Evolutionary conservation across 2,888 invertebrate genomes (phyloP).

Genomic region (Troides aeacus): DNA sequence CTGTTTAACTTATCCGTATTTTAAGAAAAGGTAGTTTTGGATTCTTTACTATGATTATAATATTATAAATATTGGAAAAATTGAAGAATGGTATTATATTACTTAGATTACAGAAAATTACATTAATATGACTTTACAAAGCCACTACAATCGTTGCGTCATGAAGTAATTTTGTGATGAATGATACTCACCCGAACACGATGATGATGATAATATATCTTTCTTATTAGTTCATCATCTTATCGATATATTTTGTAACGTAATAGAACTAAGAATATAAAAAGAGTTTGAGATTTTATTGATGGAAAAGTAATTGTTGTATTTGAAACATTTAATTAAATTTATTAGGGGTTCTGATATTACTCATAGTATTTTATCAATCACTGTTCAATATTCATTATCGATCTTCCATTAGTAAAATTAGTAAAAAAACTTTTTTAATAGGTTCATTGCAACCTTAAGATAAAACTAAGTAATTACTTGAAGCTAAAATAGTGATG

Average conservation of each 20-base stretch:
- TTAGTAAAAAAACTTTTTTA: neutral
- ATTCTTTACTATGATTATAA: neutral
- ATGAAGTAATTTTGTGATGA: no score
- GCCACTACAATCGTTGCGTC: no score
- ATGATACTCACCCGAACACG: no score
- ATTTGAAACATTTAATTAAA: slow-evolving; percentile 2
- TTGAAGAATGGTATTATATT: no score
- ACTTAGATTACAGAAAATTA: no score
- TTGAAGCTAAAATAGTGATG: no score
- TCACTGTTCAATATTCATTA: slow-evolving; percentile 2
- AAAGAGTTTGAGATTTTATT: neutral
- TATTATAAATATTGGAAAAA: neutral
- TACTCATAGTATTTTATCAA: slow-evolving; percentile 3
- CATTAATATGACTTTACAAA: no score
- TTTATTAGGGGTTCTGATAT: neutral
- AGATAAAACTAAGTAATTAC: no score
- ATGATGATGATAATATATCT: no score
- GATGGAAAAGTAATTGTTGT: neutral
- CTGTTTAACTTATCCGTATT: neutral
- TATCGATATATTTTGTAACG: no score
- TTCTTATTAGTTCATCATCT: no score
- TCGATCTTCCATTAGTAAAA: neutral
- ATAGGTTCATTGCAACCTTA: neutral
- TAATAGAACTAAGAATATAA: slow-evolving; percentile 4
- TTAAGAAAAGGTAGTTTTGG: neutral